phyloP scores from a whole-genome alignment of 2,888 invertebrate genomes.

The Bombylius discolor region DNA sequence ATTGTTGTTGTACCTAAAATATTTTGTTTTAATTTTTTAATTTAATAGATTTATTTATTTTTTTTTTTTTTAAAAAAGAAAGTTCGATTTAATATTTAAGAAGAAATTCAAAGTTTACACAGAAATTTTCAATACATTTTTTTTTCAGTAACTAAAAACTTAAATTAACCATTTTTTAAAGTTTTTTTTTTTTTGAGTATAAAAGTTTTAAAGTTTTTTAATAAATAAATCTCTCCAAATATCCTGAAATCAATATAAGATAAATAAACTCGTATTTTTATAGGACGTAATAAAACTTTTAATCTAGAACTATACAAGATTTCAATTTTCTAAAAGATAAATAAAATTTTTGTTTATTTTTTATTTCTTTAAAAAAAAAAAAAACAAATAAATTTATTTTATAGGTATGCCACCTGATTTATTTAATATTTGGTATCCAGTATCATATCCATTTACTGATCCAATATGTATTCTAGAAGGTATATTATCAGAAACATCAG shows the following conservation, averaged over 20 bases:
- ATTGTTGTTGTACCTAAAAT: too few relatives aligned
- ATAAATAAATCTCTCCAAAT: too few relatives aligned
- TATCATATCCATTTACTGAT: constrained; percentile 62
- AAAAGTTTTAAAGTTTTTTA: too few relatives aligned
- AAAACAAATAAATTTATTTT: not conserved
- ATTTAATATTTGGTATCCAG: constrained; percentile 59
- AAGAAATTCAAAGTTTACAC: too few relatives aligned
- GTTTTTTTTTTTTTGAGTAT: too few relatives aligned
- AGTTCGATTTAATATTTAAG: too few relatives aligned
- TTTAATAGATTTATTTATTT: too few relatives aligned
- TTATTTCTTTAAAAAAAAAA: not conserved
- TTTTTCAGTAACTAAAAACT: not conserved
- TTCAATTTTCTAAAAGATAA: not conserved
- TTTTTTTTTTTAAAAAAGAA: too few relatives aligned
- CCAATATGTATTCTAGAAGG: constrained; percentile 61
- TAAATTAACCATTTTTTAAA: too few relatives aligned
- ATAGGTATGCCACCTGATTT: constrained; percentile 67
- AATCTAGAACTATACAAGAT: not conserved
- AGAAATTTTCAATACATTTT: not conserved
- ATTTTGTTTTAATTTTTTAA: too few relatives aligned
- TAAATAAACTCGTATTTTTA: too few relatives aligned
- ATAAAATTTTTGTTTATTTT: not conserved
- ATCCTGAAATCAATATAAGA: too few relatives aligned
- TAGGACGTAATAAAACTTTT: not conserved
- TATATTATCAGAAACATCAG: constrained; percentile 72